phyloP scores from a whole-genome alignment of 2,113 vertebrate species.

The Malurus melanocephalus region DNA sequence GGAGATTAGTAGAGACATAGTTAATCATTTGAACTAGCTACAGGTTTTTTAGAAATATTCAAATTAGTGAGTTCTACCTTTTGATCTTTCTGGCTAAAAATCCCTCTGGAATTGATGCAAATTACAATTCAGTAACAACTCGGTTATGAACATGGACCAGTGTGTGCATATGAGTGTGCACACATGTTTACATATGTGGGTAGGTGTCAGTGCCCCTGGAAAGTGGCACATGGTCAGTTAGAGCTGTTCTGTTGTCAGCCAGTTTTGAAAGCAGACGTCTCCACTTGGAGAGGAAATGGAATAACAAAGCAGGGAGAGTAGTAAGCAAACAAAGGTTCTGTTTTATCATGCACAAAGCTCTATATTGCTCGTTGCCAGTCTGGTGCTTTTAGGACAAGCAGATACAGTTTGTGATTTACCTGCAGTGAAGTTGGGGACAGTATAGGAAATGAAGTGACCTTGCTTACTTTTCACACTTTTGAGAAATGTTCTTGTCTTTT shows the following conservation, averaged over 20 bases:
- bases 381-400: neutral
- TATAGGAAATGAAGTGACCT: neutral
- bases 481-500: neutral
- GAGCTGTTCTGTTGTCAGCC: neutral
- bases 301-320: neutral
- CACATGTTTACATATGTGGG: accelerated
- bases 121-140: conserved; percentile 6
- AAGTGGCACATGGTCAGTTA: neutral
- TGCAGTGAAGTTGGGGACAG: neutral
- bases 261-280: neutral
- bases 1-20: conserved; percentile 27
- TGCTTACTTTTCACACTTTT: neutral
- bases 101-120: neutral
- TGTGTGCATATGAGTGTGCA: neutral
- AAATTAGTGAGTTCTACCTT: conserved; percentile 37
- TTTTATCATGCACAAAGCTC: neutral
- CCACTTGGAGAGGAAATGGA: neutral
- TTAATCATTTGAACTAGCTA: conserved; percentile 44
- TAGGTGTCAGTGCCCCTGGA: neutral
- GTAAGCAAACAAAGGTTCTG: neutral
- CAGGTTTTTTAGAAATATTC: conserved; percentile 37
- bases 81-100: conserved; percentile 31
- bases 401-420: neutral
- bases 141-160: neutral
- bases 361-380: accelerated